A percentile compares a stretch with the other conserved stretches of the same genome.
Conservation (phyloP, 2,797 vertebrate species). For the Pampus argenteus region DNA sequence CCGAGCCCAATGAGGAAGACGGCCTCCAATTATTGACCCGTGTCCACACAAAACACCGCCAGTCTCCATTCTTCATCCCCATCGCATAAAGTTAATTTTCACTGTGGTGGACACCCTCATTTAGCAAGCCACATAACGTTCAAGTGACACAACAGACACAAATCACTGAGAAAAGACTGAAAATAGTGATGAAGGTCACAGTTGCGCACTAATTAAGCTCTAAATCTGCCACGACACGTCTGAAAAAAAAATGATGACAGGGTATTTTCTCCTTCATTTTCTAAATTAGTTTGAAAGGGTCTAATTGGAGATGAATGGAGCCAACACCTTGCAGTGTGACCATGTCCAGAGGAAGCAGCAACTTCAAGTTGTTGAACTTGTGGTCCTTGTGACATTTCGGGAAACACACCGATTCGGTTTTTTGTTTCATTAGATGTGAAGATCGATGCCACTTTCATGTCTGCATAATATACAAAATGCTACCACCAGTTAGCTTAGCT, state of each 20-base stretch:
- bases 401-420: no score
- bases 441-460: background rate
- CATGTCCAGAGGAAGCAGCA: conserved; percentile 18
- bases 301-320: conserved; percentile 24
- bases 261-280: conserved; percentile 23
- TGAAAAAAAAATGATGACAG: conserved; percentile 14
- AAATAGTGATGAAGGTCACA: conserved; percentile 62
- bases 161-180: conserved; percentile 55
- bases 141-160: conserved; percentile 62
- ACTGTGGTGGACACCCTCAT: conserved; percentile 23
- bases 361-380: no score
- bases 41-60: conserved; percentile 61
- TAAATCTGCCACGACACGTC: conserved; percentile 39
- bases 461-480: background rate
- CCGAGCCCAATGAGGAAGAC: conserved; percentile 24
- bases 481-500: background rate
- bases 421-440: no score
- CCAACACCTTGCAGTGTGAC: conserved; percentile 10
- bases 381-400: no score
- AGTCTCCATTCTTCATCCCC: conserved; percentile 51
- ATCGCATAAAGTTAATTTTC: conserved; percentile 50
- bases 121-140: conserved; percentile 49
- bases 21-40: conserved; percentile 59
- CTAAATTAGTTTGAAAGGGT: conserved; percentile 28
- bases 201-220: conserved; percentile 50